Base-by-base conservation (phyloP, 2,797 vertebrate genomes). In the Sitta carolinensis region DNA sequence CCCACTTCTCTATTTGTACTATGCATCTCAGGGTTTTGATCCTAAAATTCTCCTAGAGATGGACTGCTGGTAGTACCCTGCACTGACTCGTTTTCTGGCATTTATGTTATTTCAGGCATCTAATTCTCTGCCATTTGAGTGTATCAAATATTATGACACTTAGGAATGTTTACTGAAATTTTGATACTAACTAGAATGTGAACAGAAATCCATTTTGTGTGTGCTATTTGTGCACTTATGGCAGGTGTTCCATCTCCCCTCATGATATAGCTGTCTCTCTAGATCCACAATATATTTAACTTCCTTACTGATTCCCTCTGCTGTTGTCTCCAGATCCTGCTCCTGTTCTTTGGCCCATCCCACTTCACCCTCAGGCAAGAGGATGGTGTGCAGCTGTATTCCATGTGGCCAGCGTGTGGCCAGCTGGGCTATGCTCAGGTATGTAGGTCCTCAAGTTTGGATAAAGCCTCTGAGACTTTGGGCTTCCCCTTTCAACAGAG, bases 291-390 rank as follows among this genome's bases (percentile, higher is more conserved):
- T 20, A 9, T 10, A 30, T 47, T 68, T 89, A 16, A 38, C 8
- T 34, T 63, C 29, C 22, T 73, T 22, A 16, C 4, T 68, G 36
- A 32, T 74, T 57, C 13, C 22, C 4, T 48, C 74, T 76, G 40
- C 40, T 69, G 13, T 23, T 76, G n/a, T 18, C 77, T 74, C 26
- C 64, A 57, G 26, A 57, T 82, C 16, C 34, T 68, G 32, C 29
- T 94, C 25, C 17, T 30, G 4, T 45, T 78, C 30, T 78, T 72
- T 62, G 55, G 10, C 47, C 18, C 40, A 26, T 61, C 15, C 73
- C 27, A 32, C 17, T 66, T 54, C 2, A 2, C 19, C 23, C 25
- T 27, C 0, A 1, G 13, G 38, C 47, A 75, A 75, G 27, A 68
- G 22, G 14, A 51, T 58, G 22, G 10, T 36, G 21, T 78, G 47